Base-by-base conservation (phyloP, 2,888 invertebrate genomes). In the Tigriopus californicus region DNA sequence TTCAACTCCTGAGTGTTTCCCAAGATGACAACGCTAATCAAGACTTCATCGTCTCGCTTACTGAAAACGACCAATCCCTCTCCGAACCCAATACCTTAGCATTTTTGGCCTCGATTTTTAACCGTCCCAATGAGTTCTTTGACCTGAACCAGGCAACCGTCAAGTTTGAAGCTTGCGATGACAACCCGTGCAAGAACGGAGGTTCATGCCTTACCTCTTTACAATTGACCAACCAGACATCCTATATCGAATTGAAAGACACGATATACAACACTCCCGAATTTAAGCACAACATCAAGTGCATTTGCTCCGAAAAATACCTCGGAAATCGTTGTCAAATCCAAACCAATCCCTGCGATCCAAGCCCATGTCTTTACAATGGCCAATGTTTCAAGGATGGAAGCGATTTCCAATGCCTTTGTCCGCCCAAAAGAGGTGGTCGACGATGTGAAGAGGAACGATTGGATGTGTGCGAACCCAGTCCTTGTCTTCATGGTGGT, bases 401-500 rank as follows among this genome's bases (percentile, higher is more conserved):
- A 0, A 82, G 81, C 68, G 85, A 86, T 66, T 91, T 85, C 70
- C 79, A 81, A 62, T 92, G 92, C 67, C 75, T 78, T 2, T 92
- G 92, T 68, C 81, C 85, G 1, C 70, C 79, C 0, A 77, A 81
- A 59, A 79, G 83, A 61, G 85, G 88, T 68, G 91, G 91, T 1
- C 82, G 82, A 68, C 76, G 80, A 33, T 91, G 91, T 68, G 88
- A 92, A 68, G 70, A 81, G 58, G 87, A 89, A 69, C 77, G 82
- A 65, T 85, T 85, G 41, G 85, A 88, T 66, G 83, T 82, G 0
- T 92, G 91, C 68, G 82, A 82, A 56, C 81, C 79, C 56, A 85
- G 83, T 67, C 90, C 90, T 0, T 92, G 92, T 68, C 80, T 81
- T 66, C 91, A 92, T 69, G 90, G 90, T 10, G 92, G 91, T 1